Evolutionary conservation across 1,140 invertebrate genomes (phyloP).

Genomic region (Capitella teleta): DNA sequence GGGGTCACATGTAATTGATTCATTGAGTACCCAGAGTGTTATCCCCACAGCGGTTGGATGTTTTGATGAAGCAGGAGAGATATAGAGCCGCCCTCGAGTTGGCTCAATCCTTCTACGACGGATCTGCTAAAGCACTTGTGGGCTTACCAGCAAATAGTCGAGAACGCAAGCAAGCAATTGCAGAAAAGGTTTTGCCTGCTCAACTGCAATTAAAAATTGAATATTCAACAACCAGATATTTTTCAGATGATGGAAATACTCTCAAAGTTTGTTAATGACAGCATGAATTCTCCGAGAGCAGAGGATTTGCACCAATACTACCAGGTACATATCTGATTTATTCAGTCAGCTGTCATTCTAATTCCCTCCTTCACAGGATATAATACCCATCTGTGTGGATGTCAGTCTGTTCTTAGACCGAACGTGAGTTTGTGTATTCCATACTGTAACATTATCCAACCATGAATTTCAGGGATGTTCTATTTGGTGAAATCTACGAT

Average conservation of each 20-base stretch:
- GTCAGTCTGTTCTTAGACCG: background rate
- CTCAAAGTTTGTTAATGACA: no score
- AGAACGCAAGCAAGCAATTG: slow-evolving; percentile 49
- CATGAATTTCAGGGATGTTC: slow-evolving; percentile 29
- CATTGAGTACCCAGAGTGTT: background rate
- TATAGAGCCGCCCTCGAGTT: slow-evolving; percentile 55
- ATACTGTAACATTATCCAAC: background rate
- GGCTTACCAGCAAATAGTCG: slow-evolving; percentile 44
- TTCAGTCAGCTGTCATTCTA: no score
- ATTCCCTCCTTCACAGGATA: background rate
- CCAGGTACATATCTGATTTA: no score
- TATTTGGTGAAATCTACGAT: slow-evolving; percentile 46
- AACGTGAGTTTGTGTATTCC: background rate
- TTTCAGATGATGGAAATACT: no score
- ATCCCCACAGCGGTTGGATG: slow-evolving; percentile 38
- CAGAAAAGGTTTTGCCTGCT: slow-evolving; percentile 54
- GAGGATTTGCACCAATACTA: no score
- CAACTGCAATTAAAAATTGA: no score
- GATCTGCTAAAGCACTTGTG: slow-evolving; percentile 53
- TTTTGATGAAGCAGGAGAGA: slow-evolving; percentile 45
- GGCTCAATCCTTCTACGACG: slow-evolving; percentile 57
- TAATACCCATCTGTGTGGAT: slow-evolving; percentile 37
- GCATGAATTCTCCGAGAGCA: no score
- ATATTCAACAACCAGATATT: no score
- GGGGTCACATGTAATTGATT: background rate